phyloP scores from a whole-genome alignment of 1,140 invertebrate species.

The Kradibia gibbosae region DNA sequence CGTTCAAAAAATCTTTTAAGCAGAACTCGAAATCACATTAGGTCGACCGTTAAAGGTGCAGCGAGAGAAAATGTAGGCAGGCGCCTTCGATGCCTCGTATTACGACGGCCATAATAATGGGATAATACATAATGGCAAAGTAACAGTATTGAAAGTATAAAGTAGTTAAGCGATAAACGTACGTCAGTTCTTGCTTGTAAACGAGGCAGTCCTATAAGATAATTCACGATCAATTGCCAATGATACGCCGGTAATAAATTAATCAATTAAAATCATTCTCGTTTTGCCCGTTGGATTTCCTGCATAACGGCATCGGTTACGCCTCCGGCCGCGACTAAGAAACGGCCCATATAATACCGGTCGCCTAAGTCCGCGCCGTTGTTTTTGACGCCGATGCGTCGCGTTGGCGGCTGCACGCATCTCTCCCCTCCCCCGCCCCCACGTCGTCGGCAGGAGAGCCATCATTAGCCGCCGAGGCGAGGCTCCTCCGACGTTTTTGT shows the following conservation, averaged over 20 bases:
- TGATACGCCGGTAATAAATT: slow-evolving; percentile 33
- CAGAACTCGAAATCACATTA: too few relatives aligned
- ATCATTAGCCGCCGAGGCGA: slow-evolving; percentile 21
- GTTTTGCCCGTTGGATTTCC: background rate
- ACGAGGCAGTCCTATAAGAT: background rate
- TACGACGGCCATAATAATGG: too few relatives aligned
- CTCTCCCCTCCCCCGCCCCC: too few relatives aligned
- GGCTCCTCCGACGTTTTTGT: background rate
- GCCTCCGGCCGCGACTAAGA: background rate
- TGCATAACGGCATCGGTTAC: background rate
- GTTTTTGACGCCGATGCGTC: background rate
- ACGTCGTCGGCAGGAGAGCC: slow-evolving; percentile 10
- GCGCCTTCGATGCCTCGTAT: too few relatives aligned
- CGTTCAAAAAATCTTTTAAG: too few relatives aligned
- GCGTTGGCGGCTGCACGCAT: slow-evolving; percentile 13
- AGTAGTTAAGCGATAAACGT: background rate
- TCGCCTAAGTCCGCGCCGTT: background rate
- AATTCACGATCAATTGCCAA: background rate
- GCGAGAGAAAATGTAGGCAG: too few relatives aligned
- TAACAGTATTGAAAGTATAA: background rate
- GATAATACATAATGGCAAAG: background rate
- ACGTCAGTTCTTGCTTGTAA: too few relatives aligned
- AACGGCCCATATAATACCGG: slow-evolving; percentile 20
- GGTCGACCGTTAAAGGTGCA: too few relatives aligned
- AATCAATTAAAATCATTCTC: slow-evolving; percentile 27